Conservation (phyloP, 2,797 vertebrate species). For the Amblyopsis hoosieri region DNA sequence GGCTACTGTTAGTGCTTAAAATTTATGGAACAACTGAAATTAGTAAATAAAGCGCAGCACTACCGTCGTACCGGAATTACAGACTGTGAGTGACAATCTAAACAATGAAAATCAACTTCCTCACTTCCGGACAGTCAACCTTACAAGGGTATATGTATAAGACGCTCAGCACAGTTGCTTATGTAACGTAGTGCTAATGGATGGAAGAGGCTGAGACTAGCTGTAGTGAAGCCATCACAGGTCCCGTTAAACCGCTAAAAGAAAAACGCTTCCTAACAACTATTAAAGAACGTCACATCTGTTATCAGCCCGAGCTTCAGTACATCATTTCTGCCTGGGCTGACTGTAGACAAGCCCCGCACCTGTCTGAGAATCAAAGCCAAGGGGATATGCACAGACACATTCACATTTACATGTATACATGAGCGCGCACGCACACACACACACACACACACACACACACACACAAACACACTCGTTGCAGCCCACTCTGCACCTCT, state of each 20-base stretch:
- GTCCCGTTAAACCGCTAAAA: conserved; percentile 8
- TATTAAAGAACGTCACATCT: conserved; percentile 27
- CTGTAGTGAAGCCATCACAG: neutral
- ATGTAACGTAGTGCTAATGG: no score
- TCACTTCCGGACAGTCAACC: no score
- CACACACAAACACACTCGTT: conserved; percentile 8
- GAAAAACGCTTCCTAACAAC: conserved; percentile 16
- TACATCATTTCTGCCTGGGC: conserved; percentile 33
- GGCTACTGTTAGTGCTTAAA: no score
- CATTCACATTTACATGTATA: neutral
- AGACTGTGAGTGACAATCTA: no score
- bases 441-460: conserved; percentile 7
- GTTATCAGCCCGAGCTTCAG: conserved; percentile 21
- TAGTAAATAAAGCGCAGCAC: no score
- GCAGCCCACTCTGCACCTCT: conserved; percentile 34
- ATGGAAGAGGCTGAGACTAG: no score
- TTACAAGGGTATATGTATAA: no score
- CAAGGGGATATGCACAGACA: conserved; percentile 15
- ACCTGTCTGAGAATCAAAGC: conserved; percentile 46
- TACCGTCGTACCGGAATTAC: no score
- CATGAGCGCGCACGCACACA: neutral
- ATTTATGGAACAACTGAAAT: no score
- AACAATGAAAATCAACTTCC: no score
- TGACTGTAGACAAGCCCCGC: conserved; percentile 41
- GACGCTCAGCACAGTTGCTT: no score